Conservation (phyloP, 2,113 vertebrate genomes). For the Hippoglossus stenolepis region DNA sequence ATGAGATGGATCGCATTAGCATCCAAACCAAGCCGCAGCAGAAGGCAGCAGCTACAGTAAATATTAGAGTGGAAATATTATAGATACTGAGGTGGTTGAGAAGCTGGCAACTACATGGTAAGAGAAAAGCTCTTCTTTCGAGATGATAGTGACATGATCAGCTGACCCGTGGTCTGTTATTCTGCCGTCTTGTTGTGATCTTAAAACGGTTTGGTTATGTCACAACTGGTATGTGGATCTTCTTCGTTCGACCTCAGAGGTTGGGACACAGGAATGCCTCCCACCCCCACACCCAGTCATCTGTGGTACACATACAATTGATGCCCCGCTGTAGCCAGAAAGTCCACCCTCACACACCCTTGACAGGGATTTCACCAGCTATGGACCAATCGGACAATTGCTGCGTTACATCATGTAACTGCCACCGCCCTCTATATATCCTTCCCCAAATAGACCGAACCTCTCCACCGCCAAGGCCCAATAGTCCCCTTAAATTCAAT, state of each 20-base stretch:
- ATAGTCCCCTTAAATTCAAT: no score
- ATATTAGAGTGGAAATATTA: no score
- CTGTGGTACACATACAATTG: conserved; percentile 15
- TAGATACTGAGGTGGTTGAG: not conserved
- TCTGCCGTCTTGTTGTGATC: not conserved
- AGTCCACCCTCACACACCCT: conserved; percentile 32
- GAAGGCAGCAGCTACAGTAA: not conserved
- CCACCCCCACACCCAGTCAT: conserved; percentile 18
- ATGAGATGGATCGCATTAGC: not conserved
- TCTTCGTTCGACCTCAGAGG: conserved; percentile 25
- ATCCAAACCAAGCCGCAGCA: not conserved
- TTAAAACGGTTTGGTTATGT: conserved; percentile 26
- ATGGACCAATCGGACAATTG: conserved; percentile 59
- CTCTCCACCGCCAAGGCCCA: not conserved
- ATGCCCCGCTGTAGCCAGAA: conserved; percentile 14
- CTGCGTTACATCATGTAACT: conserved; percentile 72
- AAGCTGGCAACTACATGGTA: not conserved
- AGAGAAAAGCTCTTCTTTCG: not conserved
- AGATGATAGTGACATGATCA: not conserved
- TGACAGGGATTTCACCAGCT: conserved; percentile 65
- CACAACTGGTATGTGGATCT: conserved; percentile 41
- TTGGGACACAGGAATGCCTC: conserved; percentile 53
- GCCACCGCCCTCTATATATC: conserved; percentile 42
- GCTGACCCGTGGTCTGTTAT: not conserved
- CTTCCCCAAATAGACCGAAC: conserved; percentile 41